Evolutionary conservation across 2,797 vertebrate genomes (phyloP).

Genomic region (Diceros bicornis): DNA sequence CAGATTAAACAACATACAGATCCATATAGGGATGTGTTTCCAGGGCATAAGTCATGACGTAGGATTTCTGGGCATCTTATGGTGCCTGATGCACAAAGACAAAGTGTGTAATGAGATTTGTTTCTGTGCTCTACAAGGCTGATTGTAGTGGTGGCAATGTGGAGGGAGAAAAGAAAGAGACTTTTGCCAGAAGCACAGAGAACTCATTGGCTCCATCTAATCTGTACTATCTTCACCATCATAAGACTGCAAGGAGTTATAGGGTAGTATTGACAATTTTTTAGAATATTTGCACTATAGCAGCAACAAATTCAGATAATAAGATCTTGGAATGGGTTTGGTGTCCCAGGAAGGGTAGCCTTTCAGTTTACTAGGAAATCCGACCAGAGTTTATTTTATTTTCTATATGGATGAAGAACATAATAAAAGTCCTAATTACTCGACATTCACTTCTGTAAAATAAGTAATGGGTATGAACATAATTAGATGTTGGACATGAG

Average conservation of each 20-base stretch:
- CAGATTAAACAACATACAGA: background rate
- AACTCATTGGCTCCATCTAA: background rate
- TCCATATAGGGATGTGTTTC: background rate
- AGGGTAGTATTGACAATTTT: background rate
- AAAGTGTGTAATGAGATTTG: background rate
- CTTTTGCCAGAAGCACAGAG: background rate
- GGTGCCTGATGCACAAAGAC: background rate
- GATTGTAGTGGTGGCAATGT: background rate
- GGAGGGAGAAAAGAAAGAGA: background rate
- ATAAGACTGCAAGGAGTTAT: background rate
- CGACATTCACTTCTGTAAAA: constrained; percentile 65
- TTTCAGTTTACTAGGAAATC: constrained; percentile 9
- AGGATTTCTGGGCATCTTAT: background rate
- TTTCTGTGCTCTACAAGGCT: background rate
- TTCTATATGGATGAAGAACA: constrained; percentile 42
- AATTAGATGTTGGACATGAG: constrained; percentile 73
- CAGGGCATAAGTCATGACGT: background rate
- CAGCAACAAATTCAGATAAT: background rate
- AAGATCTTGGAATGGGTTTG: background rate
- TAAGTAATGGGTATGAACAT: constrained; percentile 68
- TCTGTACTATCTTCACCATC: background rate
- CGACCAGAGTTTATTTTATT: constrained; percentile 47
- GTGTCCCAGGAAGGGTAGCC: background rate
- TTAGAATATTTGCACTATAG: background rate
- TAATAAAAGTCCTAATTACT: constrained; percentile 75